Percentiles rank a stretch among this genome's conserved stretches.
phyloP scores from a whole-genome alignment of 2,888 invertebrate genomes.

The Gerris lacustris region DNA sequence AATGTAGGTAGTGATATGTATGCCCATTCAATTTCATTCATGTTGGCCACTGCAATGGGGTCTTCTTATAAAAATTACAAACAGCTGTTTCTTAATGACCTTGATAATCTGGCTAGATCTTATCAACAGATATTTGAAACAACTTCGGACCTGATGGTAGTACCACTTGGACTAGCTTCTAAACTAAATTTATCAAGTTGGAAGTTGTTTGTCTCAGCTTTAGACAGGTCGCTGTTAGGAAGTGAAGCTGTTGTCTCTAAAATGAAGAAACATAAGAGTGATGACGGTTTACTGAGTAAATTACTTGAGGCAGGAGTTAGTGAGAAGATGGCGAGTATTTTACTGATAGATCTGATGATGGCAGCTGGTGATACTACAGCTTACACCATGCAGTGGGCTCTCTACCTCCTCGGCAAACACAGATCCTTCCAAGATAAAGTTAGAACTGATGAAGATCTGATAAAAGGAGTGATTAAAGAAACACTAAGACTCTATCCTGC shows the following conservation, averaged over 20 bases:
- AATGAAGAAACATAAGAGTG: conserved; percentile 33
- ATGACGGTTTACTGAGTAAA: conserved; percentile 48
- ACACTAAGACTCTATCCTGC: conserved; percentile 74
- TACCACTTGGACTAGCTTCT: conserved; percentile 55
- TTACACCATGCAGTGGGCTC: conserved; percentile 67
- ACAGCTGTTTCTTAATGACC: conserved; percentile 37
- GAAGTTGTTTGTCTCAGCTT: conserved; percentile 57
- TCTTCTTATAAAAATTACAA: conserved; percentile 31
- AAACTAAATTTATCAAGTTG: conserved; percentile 53
- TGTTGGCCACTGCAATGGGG: conserved; percentile 45
- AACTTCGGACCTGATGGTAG: conserved; percentile 53
- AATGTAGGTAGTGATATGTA: conserved; percentile 60
- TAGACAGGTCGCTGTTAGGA: conserved; percentile 48
- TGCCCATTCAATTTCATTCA: conserved; percentile 57
- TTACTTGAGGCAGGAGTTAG: conserved; percentile 38
- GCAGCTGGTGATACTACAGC: conserved; percentile 86
- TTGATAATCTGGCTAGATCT: conserved; percentile 46
- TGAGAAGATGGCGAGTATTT: not conserved
- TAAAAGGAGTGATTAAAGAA: conserved; percentile 62
- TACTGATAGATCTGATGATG: conserved; percentile 65
- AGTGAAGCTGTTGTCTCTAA: conserved; percentile 45
- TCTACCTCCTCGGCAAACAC: conserved; percentile 56
- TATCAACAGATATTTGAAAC: conserved; percentile 62
- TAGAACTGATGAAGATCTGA: conserved; percentile 36
- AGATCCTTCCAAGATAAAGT: conserved; percentile 44